Conservation (phyloP, 30 jellyfish, hydroid and myxozoan species). For the Aurelia coerulea region DNA sequence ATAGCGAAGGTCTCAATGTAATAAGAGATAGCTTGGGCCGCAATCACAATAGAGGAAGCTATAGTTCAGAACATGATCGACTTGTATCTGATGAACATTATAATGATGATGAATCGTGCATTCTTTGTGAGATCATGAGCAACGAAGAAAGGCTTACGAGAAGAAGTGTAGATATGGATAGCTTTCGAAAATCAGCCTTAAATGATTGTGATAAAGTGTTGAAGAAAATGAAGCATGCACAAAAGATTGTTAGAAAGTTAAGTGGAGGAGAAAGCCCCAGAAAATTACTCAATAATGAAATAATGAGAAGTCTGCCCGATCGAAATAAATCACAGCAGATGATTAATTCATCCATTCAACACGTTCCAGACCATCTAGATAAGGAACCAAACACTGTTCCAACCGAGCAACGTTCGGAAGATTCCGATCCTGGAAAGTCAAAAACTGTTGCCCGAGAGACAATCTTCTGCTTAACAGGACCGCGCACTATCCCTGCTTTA, state of each 20-base stretch:
- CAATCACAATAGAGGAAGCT: not conserved
- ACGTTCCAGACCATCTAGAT: too few species aligned
- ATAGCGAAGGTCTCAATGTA: not conserved
- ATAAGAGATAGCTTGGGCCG: not conserved
- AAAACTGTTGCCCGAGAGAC: conserved; percentile 2
- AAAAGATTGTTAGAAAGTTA: conserved; percentile 24
- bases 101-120: conserved; percentile 44
- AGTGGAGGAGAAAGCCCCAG: conserved; percentile 32
- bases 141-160: conserved; percentile 35
- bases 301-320: not conserved
- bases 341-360: too few species aligned
- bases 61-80: not conserved
- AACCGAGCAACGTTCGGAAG: not conserved
- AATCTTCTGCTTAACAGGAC: not conserved
- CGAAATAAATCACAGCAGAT: not conserved
- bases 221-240: conserved; percentile 42
- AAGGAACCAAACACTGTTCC: not conserved
- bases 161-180: conserved; percentile 59
- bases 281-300: not conserved
- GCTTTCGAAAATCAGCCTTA: conserved; percentile 33
- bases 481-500: not conserved
- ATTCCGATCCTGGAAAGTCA: not conserved
- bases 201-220: conserved; percentile 44
- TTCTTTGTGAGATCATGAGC: conserved; percentile 43
- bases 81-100: not conserved